Percentiles rank a stretch among this genome's conserved stretches.
Conservation (phyloP, 2,113 vertebrate genomes). For the Rhombomys opimus region DNA sequence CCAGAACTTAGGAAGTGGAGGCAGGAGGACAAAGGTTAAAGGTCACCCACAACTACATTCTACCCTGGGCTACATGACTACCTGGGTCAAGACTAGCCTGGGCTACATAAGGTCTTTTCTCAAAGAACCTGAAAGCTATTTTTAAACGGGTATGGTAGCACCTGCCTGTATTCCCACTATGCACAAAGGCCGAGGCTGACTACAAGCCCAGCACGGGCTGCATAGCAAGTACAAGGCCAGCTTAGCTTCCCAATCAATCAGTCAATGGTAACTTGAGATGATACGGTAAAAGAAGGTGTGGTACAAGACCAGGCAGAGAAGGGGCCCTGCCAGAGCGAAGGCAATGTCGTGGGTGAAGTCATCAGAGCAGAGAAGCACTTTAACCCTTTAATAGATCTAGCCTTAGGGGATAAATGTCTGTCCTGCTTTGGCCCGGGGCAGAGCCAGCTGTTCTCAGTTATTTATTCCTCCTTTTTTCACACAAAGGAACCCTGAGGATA, state of each 20-base stretch:
- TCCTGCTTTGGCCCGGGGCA: neutral
- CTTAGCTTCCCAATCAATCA: neutral
- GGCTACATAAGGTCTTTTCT: neutral
- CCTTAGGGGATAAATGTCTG: neutral
- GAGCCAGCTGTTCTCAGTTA: neutral
- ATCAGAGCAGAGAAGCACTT: neutral
- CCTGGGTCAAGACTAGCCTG: neutral
- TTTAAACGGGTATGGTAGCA: neutral
- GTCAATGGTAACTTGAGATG: neutral
- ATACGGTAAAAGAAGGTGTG: neutral
- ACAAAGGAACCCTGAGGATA: neutral
- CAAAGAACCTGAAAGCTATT: neutral
- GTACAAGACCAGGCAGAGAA: neutral
- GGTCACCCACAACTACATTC: neutral
- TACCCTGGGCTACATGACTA: neutral
- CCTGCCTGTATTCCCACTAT: neutral
- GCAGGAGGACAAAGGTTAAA: neutral
- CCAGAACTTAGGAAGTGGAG: neutral
- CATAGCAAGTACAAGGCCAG: neutral
- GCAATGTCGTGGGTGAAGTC: neutral
- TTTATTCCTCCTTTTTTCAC: neutral
- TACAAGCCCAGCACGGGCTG: neutral
- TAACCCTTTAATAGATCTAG: neutral
- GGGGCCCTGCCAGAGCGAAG: neutral
- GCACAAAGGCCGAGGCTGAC: too few species aligned